Base-by-base conservation (phyloP, 2,888 invertebrate species). In the Acleris cristana region DNA sequence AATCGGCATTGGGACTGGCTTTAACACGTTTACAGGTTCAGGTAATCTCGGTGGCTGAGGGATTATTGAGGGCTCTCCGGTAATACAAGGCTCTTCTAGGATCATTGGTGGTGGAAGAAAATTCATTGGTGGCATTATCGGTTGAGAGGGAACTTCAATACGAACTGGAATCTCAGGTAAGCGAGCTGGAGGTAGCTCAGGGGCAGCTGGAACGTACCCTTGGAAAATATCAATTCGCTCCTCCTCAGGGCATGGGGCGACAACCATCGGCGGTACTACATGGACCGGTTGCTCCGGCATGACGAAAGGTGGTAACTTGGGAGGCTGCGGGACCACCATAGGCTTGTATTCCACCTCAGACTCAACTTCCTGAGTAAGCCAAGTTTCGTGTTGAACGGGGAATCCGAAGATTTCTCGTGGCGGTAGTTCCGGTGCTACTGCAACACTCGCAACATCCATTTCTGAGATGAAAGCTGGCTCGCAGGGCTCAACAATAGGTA, bases 321-420 rank as follows among this genome's bases (percentile, higher is more conserved):
- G 74, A 18, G 72, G 64, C 52, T 69, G 65, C 16, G 71, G 72
- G 56, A 73, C 67, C 7, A 64, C 48, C 30, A 69, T 30, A 54
- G 70, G 64, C 44, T 57, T 40, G 23, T 19, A 44, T 45, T 30
- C 44, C 6, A 44, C 19, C 16, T 23, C 51, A 30, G 56, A 30
- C 3, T 19, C 56, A 7, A 23, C 23, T 40, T 40, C 14, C 7
- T 56, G 21, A 10, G 40, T 40, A n/a, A 56, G 16, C 16, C 44
- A 56, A 44, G 44, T 40, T 19, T 56, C 56, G 14, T 16, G 19
- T 56, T 23, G 16, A 14, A 21, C 21, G 21, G 16, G n/a, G 45
- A 63, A 63, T 18, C 7, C 34, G n/a, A 48, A 34, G 21, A 57
- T 51, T 40, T 26, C 64, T 19, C 51, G 44, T 34, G 61, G 61